Evolutionary conservation across 2,888 invertebrate genomes (phyloP).

Genomic region (Orthonychiurus folsomi): DNA sequence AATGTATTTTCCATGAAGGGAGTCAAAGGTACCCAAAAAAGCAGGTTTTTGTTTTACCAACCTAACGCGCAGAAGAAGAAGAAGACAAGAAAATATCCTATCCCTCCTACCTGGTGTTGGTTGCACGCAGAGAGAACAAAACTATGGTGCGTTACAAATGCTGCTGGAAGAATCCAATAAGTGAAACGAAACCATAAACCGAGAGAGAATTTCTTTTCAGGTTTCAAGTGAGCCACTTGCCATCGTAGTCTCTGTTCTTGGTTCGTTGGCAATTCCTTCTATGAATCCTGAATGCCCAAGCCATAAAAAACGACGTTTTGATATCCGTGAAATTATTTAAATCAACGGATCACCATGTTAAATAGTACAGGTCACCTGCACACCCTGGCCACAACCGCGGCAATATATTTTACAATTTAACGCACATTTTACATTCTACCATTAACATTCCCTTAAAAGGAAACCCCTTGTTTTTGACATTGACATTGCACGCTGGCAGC

Average conservation of each 20-base stretch:
- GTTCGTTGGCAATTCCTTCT: too few species aligned
- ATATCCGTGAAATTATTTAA: conserved; percentile 8
- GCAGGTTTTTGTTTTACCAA: background rate
- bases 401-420: conserved; percentile 1
- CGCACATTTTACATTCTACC: background rate
- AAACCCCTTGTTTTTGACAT: background rate
- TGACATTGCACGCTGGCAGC: too few species aligned
- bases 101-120: too few species aligned
- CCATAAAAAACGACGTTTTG: conserved; percentile 3
- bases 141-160: background rate
- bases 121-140: background rate
- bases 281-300: too few species aligned
- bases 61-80: too few species aligned
- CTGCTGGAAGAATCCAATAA: background rate
- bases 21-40: background rate
- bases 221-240: too few species aligned
- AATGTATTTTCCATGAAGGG: too few species aligned
- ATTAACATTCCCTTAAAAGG: background rate
- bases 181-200: background rate
- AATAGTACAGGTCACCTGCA: background rate
- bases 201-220: background rate
- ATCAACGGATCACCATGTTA: background rate
- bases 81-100: too few species aligned
- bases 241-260: too few species aligned
- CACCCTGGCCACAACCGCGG: background rate